phyloP scores from a whole-genome alignment of 2,113 vertebrate genomes.

The Pao palembangensis region DNA sequence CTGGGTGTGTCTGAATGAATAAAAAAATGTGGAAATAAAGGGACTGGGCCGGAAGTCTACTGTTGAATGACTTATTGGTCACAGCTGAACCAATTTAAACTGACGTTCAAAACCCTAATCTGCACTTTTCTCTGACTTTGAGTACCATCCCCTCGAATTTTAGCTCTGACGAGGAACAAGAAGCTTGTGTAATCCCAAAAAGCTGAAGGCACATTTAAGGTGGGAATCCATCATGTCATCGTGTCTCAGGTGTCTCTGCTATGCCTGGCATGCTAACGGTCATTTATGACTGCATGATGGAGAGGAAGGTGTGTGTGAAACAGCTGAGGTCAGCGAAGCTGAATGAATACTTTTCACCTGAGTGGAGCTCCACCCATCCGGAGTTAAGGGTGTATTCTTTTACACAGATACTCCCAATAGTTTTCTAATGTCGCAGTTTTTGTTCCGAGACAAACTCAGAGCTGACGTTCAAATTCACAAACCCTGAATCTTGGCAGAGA shows the following conservation, averaged over 20 bases:
- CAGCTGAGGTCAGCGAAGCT: neutral
- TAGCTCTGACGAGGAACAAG: too few species aligned
- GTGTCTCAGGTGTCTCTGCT: too few species aligned
- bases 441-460: neutral
- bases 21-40: neutral
- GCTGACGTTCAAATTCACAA: too few species aligned
- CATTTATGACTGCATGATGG: slow-evolving; percentile 3
- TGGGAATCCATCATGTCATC: neutral
- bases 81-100: too few species aligned
- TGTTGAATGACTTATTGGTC: too few species aligned
- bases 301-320: slow-evolving; percentile 5
- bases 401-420: slow-evolving; percentile 5
- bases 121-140: too few species aligned
- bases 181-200: too few species aligned
- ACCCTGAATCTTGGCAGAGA: too few species aligned
- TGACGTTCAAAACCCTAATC: too few species aligned
- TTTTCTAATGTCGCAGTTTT: slow-evolving; percentile 12
- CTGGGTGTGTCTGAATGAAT: neutral
- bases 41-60: neutral
- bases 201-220: neutral
- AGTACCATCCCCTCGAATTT: too few species aligned
- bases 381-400: slow-evolving; percentile 11
- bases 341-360: slow-evolving; percentile 1
- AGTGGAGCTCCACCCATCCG: slow-evolving; percentile 1
- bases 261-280: neutral